These are phyloP conservation scores for Netelia fuscicornis DNA, from an alignment of 2,888 invertebrate genomes.

Conservation along the genomic window DNA sequence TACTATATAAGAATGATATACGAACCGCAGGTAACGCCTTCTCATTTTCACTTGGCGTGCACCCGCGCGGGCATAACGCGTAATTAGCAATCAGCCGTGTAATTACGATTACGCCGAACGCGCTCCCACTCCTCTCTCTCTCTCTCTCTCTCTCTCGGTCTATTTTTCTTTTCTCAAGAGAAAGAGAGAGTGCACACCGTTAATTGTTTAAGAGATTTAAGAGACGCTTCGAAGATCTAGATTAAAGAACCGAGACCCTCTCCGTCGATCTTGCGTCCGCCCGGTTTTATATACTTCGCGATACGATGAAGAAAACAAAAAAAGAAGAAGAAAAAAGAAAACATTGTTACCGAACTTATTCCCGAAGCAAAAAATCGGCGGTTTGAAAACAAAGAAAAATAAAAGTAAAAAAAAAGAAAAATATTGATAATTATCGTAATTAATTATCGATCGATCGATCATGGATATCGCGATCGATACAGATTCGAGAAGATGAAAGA, in stretches of 20 bases:
- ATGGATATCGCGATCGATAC: not conserved
- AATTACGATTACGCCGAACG: slow-evolving; percentile 73
- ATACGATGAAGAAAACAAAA: no score
- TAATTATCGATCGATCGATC: not conserved
- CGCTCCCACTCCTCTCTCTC: slow-evolving; percentile 14
- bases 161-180: not conserved
- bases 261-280: not conserved
- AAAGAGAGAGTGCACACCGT: slow-evolving; percentile 42
- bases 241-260: slow-evolving; percentile 63
- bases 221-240: slow-evolving; percentile 71
- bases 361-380: slow-evolving; percentile 7
- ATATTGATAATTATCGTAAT: not conserved
- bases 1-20: slow-evolving; percentile 70
- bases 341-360: not conserved
- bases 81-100: slow-evolving; percentile 75
- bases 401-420: not conserved
- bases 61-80: slow-evolving; percentile 58
- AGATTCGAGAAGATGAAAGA: not conserved
- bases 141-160: no score
- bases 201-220: slow-evolving; percentile 76
- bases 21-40: slow-evolving; percentile 71
- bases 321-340: no score
- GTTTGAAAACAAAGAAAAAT: not conserved
- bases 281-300: not conserved
- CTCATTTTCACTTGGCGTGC: slow-evolving; percentile 74